A percentile compares a stretch with the other conserved stretches of the same genome.
Evolutionary conservation across 1,140 invertebrate species (phyloP).

Genomic region (Microvelia longipes): DNA sequence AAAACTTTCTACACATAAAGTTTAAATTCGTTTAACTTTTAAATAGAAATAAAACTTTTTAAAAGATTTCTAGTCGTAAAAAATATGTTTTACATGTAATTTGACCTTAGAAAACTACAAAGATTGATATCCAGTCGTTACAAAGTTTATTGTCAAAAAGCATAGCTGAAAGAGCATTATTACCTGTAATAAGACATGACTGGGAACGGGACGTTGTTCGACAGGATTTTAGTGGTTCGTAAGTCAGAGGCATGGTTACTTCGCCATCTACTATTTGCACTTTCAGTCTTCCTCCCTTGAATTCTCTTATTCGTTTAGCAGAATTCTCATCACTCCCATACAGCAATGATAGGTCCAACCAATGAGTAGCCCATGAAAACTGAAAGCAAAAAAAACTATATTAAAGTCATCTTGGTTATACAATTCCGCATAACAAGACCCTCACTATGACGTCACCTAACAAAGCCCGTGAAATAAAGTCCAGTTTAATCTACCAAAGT

Average conservation of each 20-base stretch:
- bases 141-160: too few relatives aligned
- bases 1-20: not conserved
- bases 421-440: too few relatives aligned
- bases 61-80: too few relatives aligned
- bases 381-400: slow-evolving; percentile 28
- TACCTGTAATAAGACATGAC: slow-evolving; percentile 25
- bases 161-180: not conserved
- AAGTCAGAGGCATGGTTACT: slow-evolving; percentile 50
- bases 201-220: slow-evolving; percentile 31
- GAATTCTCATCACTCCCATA: slow-evolving; percentile 58
- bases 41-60: too few relatives aligned
- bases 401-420: too few relatives aligned
- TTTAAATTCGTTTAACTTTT: not conserved
- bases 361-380: slow-evolving; percentile 67
- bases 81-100: not conserved
- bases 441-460: not conserved
- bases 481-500: not conserved
- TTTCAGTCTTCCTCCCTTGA: slow-evolving; percentile 33
- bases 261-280: slow-evolving; percentile 42
- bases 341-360: slow-evolving; percentile 65
- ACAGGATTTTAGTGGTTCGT: slow-evolving; percentile 46
- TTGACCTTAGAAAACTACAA: too few relatives aligned
- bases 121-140: too few relatives aligned
- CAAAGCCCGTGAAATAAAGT: not conserved
- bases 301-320: slow-evolving; percentile 44